Evolutionary conservation across 2,797 vertebrate genomes (phyloP), one percentile per base, ranked within the genome.

Genomic region (Podarcis lilfordi): DNA sequence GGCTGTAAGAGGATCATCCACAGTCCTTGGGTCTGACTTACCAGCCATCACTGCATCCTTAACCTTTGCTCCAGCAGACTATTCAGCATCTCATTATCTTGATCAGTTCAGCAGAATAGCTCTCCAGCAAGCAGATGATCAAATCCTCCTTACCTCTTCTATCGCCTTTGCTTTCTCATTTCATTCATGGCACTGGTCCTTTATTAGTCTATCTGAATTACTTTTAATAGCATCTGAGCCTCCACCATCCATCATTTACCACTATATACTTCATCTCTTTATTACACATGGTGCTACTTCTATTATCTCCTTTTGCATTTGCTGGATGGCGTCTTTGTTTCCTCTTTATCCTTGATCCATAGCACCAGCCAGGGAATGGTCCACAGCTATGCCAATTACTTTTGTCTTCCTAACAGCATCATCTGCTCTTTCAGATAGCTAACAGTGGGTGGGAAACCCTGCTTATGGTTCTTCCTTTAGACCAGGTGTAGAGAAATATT

Each of bases 41-140:
- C 81, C 76, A 94, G 82, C 88, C 87, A 91, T 80, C 29, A 23
- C 35, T 23, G 55, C 69, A 80, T 90, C 59, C 92, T 95, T 95
- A 94, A 94, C 95, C 94, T 95, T 94, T 95, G 81, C 90, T 93
- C 84, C 78, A 74, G 87, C 91, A 91, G 86, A 92, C 85, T 92
- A 82, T 84, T 94, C 92, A 92, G 69, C 91, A 80, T 95, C 92
- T 96, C 94, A 95, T 94, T 94, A 95, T 43, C 85, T 94, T 82
- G 45, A 88, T 93, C 91, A 84, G 93, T 91, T 13, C 10, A 85
- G 69, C 55, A 81, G 66, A 84, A 72, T 23, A 45, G 40, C 79
- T 82, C 64, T 89, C 81, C 78, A 64, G 87, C 86, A 89, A 89
- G 75, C 32, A 13, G 17, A 21, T 29, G 91, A 92, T 86, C 90